Percentiles rank a stretch among this genome's conserved stretches.
These are phyloP conservation scores for Panthera leo DNA, from an alignment of 2,113 vertebrate species.

Conservation along the genomic window DNA sequence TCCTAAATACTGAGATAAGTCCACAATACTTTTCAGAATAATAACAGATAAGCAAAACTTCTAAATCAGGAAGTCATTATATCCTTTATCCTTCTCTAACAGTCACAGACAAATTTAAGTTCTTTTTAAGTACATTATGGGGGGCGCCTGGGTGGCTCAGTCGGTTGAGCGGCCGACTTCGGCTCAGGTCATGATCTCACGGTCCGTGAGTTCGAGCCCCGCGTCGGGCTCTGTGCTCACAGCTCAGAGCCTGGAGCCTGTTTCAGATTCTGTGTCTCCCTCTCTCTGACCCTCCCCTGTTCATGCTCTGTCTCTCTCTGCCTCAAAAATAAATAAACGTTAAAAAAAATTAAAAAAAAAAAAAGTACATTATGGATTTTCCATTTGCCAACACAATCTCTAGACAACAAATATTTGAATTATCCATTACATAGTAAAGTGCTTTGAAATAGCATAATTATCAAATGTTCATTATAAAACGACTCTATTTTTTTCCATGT, in stretches of 20 bases:
- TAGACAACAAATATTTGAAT: background rate
- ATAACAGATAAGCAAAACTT: background rate
- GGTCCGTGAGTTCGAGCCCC: too few relatives aligned
- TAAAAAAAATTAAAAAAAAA: too few relatives aligned
- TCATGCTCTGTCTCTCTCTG: too few relatives aligned
- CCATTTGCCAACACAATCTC: background rate
- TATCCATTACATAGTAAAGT: background rate
- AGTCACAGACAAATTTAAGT: background rate
- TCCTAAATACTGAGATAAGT: background rate
- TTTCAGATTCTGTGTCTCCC: too few relatives aligned
- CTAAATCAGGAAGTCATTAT: background rate
- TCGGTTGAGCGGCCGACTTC: too few relatives aligned
- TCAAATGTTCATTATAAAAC: constrained; percentile 11
- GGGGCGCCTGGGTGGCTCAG: too few relatives aligned
- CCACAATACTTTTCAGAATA: background rate
- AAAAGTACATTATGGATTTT: background rate
- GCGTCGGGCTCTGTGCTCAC: too few relatives aligned
- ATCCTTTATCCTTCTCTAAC: background rate
- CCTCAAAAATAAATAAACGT: too few relatives aligned
- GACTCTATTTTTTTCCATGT: background rate
- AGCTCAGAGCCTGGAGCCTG: too few relatives aligned
- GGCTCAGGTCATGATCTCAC: too few relatives aligned
- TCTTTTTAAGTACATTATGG: background rate
- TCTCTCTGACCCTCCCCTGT: too few relatives aligned
- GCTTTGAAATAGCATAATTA: background rate